phyloP scores from a whole-genome alignment of 2,888 invertebrate species.

The Bugula neritina region DNA sequence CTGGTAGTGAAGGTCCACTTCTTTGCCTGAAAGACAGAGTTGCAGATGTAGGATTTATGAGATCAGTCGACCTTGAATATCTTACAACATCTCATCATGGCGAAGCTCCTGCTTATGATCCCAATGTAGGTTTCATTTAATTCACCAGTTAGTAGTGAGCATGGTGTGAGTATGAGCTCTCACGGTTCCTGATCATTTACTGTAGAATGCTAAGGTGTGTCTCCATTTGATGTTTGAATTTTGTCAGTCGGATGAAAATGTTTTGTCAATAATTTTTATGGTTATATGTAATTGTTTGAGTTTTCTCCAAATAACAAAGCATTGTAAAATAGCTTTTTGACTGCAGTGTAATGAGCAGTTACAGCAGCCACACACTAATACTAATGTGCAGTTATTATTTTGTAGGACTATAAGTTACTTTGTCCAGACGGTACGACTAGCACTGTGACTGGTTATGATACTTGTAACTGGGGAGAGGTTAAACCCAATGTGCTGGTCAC shows the following conservation, averaged over 20 bases:
- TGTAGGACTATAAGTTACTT: conserved; percentile 73
- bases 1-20: conserved; percentile 80
- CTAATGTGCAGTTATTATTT: neutral
- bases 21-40: conserved; percentile 73
- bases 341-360: no score
- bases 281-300: no score
- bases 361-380: no score
- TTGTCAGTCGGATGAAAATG: no score
- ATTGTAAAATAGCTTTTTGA: no score
- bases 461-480: conserved; percentile 83
- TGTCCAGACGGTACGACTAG: conserved; percentile 82
- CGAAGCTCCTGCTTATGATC: neutral
- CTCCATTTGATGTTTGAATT: no score
- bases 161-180: no score
- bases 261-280: no score
- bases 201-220: no score
- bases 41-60: conserved; percentile 79
- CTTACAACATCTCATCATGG: conserved; percentile 24
- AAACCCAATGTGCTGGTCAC: conserved; percentile 72
- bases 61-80: conserved; percentile 37
- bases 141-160: no score
- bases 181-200: no score
- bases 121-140: neutral
- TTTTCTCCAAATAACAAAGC: no score
- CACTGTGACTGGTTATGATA: conserved; percentile 68